A percentile compares a stretch with the other conserved stretches of the same genome.
phyloP scores from a whole-genome alignment of 1,140 invertebrate species.

The Drosophila lacteicornis region DNA sequence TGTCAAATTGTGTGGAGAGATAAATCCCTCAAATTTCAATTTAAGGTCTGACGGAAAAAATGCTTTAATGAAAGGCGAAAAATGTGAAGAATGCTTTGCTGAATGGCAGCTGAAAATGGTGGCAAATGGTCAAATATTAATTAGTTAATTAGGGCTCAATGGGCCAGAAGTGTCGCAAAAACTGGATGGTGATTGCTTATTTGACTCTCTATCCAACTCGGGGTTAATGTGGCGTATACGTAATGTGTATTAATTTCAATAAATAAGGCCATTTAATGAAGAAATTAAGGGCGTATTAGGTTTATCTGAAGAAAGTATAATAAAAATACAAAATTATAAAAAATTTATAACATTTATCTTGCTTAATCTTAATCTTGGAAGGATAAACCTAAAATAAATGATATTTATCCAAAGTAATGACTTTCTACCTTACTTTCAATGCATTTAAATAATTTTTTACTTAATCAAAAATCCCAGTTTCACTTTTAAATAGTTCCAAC shows the following conservation, averaged over 20 bases:
- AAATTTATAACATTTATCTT: no score
- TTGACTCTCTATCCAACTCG: slow-evolving; percentile 38
- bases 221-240: slow-evolving; percentile 47
- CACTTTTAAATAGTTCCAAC: not conserved
- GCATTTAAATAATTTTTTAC: not conserved
- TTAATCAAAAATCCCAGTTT: not conserved
- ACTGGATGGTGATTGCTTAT: slow-evolving; percentile 33
- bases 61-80: not conserved
- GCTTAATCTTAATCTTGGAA: no score
- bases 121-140: slow-evolving; percentile 37
- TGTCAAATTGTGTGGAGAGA: slow-evolving; percentile 49
- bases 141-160: slow-evolving; percentile 66
- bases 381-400: no score
- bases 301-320: no score
- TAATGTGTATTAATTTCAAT: slow-evolving; percentile 42
- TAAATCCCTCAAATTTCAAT: slow-evolving; percentile 13
- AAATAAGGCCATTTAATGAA: not conserved
- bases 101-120: not conserved
- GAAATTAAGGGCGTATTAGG: not conserved
- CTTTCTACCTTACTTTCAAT: no score
- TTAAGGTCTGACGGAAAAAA: slow-evolving; percentile 29
- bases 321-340: no score
- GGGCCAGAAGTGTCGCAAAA: slow-evolving; percentile 30
- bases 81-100: not conserved
- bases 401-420: no score